A percentile compares a stretch with the other conserved stretches of the same genome.
Evolutionary conservation across 2,888 invertebrate genomes (phyloP).

Genomic region (Torymus texanus): DNA sequence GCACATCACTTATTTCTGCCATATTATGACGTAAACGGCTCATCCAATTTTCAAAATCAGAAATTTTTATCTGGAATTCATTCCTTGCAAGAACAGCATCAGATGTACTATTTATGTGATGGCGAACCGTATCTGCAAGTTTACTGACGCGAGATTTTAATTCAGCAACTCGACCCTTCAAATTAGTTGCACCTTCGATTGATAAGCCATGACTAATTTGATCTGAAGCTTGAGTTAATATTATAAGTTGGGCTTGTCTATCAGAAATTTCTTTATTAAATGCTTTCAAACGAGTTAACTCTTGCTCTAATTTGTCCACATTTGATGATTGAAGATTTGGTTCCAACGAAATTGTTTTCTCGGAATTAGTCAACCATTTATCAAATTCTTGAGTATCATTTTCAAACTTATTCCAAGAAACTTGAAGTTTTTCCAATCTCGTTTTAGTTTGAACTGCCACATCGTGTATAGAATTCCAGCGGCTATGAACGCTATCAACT

Average conservation of each 20-base stretch:
- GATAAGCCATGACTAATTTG: conserved; percentile 86
- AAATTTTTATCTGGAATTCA: conserved; percentile 87
- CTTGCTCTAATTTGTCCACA: conserved; percentile 85
- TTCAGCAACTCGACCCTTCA: conserved; percentile 84
- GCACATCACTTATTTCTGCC: conserved; percentile 87
- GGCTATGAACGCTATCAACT: conserved; percentile 87
- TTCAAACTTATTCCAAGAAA: conserved; percentile 89
- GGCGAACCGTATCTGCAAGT: conserved; percentile 85
- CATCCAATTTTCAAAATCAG: conserved; percentile 88
- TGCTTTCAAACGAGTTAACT: conserved; percentile 85
- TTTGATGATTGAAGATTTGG: conserved; percentile 83
- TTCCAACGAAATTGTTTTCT: conserved; percentile 79
- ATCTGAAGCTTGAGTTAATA: conserved; percentile 87
- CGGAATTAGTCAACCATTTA: conserved; percentile 84
- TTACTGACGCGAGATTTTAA: conserved; percentile 85
- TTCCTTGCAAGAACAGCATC: conserved; percentile 88
- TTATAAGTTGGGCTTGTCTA: conserved; percentile 88
- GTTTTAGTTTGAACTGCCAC: conserved; percentile 86
- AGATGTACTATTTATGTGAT: conserved; percentile 86
- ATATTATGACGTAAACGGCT: conserved; percentile 83
- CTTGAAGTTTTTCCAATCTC: conserved; percentile 86
- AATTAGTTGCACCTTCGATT: conserved; percentile 84
- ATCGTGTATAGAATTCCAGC: conserved; percentile 91
- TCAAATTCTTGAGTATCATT: conserved; percentile 85
- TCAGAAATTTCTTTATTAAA: conserved; percentile 90